Base-by-base conservation (phyloP, 1,140 invertebrate genomes). In the Leucophenga varia region DNA sequence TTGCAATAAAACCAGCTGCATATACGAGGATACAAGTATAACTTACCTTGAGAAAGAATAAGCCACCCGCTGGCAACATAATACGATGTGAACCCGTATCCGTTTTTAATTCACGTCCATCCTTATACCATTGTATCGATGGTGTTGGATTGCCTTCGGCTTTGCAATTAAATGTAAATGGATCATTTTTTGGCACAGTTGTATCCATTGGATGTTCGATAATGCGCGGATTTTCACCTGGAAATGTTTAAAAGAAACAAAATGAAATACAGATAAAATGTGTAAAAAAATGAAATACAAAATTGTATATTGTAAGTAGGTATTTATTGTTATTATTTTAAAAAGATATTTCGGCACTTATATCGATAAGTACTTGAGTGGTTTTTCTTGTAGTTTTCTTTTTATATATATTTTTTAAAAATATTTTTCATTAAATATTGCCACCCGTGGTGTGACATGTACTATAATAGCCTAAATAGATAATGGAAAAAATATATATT, bases 41-140 rank as follows among this genome's bases (percentile, higher is more conserved):
- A 32, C 54, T 83, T 31, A 89, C 86, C 65, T 85, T 70, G 30
- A 90, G 77, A 76, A 90, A 89, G 77, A 90, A 90, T 42, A 90
- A 78, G 47, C 82, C 81, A 25, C 88, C 88, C 35, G 81, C 81
- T 30, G 84, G 83, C 43, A 83, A 68, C 20, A 86, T 75, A 31
- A 82, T 78, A 49, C 81, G 72, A 65, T 81, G 79, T 21, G 79
- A 79, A 19, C 68, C 76, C 25, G 76, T 70, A 40, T 78, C 76
- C 36, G 79, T 78, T 50, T 80, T 72, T 45, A 82, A 70, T 49
- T 78, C 70, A 31, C 79, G 67, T 4, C 82, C 83, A 72, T 87
- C 82, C 57, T 85, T 84, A 74, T 78, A 86, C 84, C 84, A 87
- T 49, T 79, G 77, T 55, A 86, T 80, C 5, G 65, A 74, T 3